Percentiles rank a stretch among this genome's conserved stretches.
phyloP scores from a whole-genome alignment of 2,888 invertebrate genomes.

The Leptinotarsa rubiginosa region DNA sequence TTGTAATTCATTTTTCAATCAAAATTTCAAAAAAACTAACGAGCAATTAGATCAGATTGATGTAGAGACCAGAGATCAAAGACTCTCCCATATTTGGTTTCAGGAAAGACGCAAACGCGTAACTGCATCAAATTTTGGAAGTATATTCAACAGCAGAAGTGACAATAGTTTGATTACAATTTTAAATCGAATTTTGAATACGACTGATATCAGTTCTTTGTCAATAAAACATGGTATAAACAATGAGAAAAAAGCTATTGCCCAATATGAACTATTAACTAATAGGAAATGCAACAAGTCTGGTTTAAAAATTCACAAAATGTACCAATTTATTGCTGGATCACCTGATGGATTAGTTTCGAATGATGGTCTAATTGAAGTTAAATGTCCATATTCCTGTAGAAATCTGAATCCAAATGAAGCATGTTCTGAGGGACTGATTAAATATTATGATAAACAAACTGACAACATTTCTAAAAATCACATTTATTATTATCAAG shows the following conservation, averaged over 20 bases:
- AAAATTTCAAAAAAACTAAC: no score
- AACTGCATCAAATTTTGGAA: slow-evolving; percentile 22
- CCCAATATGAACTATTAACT: slow-evolving; percentile 1
- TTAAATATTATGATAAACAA: slow-evolving; percentile 19
- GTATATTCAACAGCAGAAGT: not conserved
- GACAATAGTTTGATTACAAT: not conserved
- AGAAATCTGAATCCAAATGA: slow-evolving; percentile 18
- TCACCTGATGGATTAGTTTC: slow-evolving; percentile 32
- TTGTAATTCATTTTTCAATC: no score
- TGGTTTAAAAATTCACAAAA: slow-evolving; percentile 24
- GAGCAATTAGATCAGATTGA: no score
- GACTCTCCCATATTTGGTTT: slow-evolving; percentile 9
- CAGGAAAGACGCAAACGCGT: slow-evolving; percentile 20
- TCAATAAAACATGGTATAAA: no score
- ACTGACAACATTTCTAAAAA: slow-evolving; percentile 1
- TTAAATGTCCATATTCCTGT: slow-evolving; percentile 31
- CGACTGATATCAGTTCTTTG: not conserved
- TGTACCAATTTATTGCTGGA: slow-evolving; percentile 31
- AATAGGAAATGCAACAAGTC: not conserved
- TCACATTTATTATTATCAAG: slow-evolving; percentile 30
- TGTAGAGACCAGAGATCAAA: no score
- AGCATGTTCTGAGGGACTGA: slow-evolving; percentile 10
- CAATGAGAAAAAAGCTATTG: not conserved
- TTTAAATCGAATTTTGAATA: not conserved
- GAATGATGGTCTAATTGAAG: slow-evolving; percentile 30